Evolutionary conservation across 2,888 invertebrate species (phyloP).

Genomic region (Troides oblongomaculatus): DNA sequence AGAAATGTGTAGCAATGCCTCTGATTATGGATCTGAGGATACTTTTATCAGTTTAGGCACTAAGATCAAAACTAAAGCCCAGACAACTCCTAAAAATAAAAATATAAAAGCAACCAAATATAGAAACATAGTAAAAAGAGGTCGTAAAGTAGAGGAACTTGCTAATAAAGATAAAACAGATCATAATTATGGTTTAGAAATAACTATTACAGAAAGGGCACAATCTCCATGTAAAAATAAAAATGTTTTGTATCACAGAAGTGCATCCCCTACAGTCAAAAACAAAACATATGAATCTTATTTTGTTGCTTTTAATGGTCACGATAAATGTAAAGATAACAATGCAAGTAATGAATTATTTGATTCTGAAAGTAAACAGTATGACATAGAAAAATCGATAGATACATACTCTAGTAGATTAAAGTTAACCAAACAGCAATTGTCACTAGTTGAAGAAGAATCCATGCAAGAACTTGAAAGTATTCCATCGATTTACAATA

Average conservation of each 20-base stretch:
- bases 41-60: slow-evolving; percentile 74
- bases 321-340: slow-evolving; percentile 42
- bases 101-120: slow-evolving; percentile 60
- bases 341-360: slow-evolving; percentile 46
- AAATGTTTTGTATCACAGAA: slow-evolving; percentile 45
- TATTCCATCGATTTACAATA: slow-evolving; percentile 55
- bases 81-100: slow-evolving; percentile 58
- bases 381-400: slow-evolving; percentile 55
- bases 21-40: slow-evolving; percentile 75
- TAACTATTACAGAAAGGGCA: slow-evolving; percentile 61
- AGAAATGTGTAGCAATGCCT: slow-evolving; percentile 67
- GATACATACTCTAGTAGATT: slow-evolving; percentile 59
- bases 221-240: slow-evolving; percentile 54
- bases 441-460: slow-evolving; percentile 76
- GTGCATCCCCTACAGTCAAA: slow-evolving; percentile 56
- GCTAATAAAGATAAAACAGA: slow-evolving; percentile 43
- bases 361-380: slow-evolving; percentile 44
- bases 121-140: slow-evolving; percentile 58
- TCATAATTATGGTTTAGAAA: slow-evolving; percentile 59
- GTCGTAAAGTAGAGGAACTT: slow-evolving; percentile 55
- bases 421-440: slow-evolving; percentile 62
- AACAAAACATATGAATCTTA: slow-evolving; percentile 60
- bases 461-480: slow-evolving; percentile 73
- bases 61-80: slow-evolving; percentile 76
- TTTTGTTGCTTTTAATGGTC: slow-evolving; percentile 56